A percentile compares a stretch with the other conserved stretches of the same genome.
Evolutionary conservation across 2,113 vertebrate genomes (phyloP).

Genomic region (Calidris pugnax): DNA sequence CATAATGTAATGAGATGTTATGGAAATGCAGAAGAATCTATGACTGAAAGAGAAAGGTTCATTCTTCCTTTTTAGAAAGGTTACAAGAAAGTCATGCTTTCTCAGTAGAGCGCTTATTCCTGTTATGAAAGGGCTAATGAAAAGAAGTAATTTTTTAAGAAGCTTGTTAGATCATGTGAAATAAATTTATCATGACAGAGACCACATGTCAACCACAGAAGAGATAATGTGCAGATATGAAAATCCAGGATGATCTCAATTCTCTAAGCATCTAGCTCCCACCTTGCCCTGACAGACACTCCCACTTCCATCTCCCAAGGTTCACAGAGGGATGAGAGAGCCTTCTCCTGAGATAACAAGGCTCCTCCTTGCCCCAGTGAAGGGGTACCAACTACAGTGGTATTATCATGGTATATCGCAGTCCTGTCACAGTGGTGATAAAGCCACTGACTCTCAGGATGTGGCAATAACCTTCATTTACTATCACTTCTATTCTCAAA

Average conservation of each 20-base stretch:
- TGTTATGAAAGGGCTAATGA: not conserved
- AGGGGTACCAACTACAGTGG: accelerated
- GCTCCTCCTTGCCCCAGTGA: not conserved
- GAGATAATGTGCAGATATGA: not conserved
- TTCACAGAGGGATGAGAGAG: not conserved
- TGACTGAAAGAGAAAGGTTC: not conserved
- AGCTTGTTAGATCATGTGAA: not conserved
- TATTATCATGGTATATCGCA: not conserved
- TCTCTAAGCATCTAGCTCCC: not conserved
- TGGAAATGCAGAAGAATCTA: not conserved
- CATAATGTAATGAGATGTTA: not conserved
- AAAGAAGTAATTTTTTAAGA: not conserved
- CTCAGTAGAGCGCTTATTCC: not conserved
- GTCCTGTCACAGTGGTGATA: not conserved
- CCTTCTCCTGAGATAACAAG: not conserved
- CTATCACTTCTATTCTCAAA: not conserved
- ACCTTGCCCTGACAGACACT: not conserved
- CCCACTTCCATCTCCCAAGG: not conserved
- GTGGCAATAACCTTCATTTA: not conserved
- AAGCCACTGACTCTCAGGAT: not conserved
- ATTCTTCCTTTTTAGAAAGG: not conserved
- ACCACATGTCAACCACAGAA: not conserved
- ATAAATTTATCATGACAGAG: not conserved
- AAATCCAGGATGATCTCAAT: not conserved
- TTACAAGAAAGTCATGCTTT: not conserved